Evolutionary conservation across 2,888 invertebrate genomes (phyloP).

Genomic region (Glyphotaelius pellucidus): DNA sequence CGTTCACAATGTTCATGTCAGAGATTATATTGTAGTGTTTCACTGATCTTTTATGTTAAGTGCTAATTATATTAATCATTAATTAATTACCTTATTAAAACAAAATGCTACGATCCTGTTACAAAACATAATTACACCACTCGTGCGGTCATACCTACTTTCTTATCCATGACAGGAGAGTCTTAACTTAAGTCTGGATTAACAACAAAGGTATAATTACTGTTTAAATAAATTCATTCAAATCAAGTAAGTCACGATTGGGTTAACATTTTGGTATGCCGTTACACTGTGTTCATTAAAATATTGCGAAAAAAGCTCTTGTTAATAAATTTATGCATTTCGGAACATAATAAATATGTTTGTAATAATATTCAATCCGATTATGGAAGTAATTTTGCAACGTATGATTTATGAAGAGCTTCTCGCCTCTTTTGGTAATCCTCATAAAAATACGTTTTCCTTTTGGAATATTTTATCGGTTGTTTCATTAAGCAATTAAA

Average conservation of each 20-base stretch:
- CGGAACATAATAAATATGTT: neutral
- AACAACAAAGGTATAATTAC: conserved; percentile 6
- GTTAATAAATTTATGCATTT: neutral
- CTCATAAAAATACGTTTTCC: neutral
- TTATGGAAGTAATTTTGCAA: neutral
- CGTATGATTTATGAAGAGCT: neutral
- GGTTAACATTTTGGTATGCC: conserved; percentile 31
- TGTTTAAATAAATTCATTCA: conserved; percentile 13
- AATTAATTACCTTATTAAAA: neutral
- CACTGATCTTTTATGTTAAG: neutral
- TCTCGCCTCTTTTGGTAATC: neutral
- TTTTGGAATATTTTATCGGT: neutral
- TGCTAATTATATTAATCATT: neutral
- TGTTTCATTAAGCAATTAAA: neutral
- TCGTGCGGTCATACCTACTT: neutral
- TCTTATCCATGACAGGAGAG: conserved; percentile 5
- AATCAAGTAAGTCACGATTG: conserved; percentile 27
- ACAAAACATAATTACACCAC: neutral
- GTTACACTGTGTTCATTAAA: conserved; percentile 19
- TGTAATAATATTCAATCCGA: conserved; percentile 2
- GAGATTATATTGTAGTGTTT: neutral
- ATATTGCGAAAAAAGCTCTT: conserved; percentile 9
- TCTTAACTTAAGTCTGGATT: neutral
- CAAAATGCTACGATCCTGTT: neutral
- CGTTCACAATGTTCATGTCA: neutral